Base-by-base conservation (phyloP, 2,888 invertebrate genomes). In the Philopedon plagiatum region DNA sequence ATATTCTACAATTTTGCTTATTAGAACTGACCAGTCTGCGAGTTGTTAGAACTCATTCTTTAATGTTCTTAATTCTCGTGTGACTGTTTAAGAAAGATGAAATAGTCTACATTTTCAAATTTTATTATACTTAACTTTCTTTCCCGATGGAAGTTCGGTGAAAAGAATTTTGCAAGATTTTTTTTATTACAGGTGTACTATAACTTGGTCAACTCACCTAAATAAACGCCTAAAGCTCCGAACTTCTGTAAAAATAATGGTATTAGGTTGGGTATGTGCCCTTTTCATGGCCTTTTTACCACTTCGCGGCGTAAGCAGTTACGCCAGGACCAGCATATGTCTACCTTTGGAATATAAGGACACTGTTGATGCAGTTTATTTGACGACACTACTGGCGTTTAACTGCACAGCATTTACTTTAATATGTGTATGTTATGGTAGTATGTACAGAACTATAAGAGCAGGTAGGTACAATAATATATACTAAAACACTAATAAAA, bases 321-420 rank as follows among this genome's bases (percentile, higher is more conserved):
- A 91, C 83, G 87, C 90, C 37, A 90, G 88, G 79, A 91, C 91
- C 75, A 90, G 90, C 80, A 91, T 92, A 41, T 92, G 92, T 80
- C 84, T 92, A 62, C 92, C 92, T 0, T 86, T 92, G 83, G 89
- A 90, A 78, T 89, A 88, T 60, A 85, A 86, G 32, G 85, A 87
- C 63, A 79, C 86, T 41, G 82, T 84, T 1, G 91, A 91, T 78
- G 84, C 88, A 37, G 87, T 86, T 9, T 91, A 90, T 82, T 83
- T 91, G 32, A 84, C 88, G 9, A 85, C 87, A 21, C 83, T 91
- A 5, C 84, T 92, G 15, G 83, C 88, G 3, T 87, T 91, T 81
- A 91, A 91, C 80, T 89, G 89, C 0, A 78, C 89, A 4, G 90
- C 91, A 0, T 92, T 92, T 83, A 81, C 87, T 9, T 84, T 91